Percentiles rank a stretch among this genome's conserved stretches.
Evolutionary conservation across 2,113 vertebrate genomes (phyloP).

Genomic region (Oreochromis niloticus): DNA sequence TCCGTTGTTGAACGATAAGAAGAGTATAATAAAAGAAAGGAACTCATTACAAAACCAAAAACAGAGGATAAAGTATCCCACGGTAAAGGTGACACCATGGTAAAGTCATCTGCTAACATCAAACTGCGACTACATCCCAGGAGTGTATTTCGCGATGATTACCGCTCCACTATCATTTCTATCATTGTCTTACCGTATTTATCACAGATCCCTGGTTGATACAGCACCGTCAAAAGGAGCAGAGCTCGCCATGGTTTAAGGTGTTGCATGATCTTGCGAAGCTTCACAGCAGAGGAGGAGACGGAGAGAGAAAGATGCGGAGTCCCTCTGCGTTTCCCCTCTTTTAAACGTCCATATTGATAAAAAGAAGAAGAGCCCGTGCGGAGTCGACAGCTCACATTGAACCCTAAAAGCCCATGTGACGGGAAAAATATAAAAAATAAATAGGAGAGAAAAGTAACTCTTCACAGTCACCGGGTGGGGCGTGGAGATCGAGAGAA

Average conservation of each 20-base stretch:
- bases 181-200: constrained; percentile 58
- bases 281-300: constrained; percentile 4
- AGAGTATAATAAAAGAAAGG: background rate
- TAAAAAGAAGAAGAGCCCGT: background rate
- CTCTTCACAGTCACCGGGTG: constrained; percentile 6
- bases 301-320: background rate
- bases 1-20: background rate
- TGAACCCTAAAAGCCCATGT: background rate
- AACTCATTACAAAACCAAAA: background rate
- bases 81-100: background rate
- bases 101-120: background rate
- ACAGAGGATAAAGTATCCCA: background rate
- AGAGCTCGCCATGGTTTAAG: constrained; percentile 47
- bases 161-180: background rate
- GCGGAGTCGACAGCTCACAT: constrained; percentile 2
- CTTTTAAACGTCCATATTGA: constrained; percentile 45
- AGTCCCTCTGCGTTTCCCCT: background rate
- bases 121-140: background rate
- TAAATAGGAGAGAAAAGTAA: background rate
- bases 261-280: constrained; percentile 55
- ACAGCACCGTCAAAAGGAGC: constrained; percentile 50
- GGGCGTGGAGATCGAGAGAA: background rate
- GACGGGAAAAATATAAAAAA: background rate
- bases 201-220: constrained; percentile 41
- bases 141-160: background rate